Conservation (phyloP, 2,888 invertebrate genomes). For the Lepidochrysops patricia region DNA sequence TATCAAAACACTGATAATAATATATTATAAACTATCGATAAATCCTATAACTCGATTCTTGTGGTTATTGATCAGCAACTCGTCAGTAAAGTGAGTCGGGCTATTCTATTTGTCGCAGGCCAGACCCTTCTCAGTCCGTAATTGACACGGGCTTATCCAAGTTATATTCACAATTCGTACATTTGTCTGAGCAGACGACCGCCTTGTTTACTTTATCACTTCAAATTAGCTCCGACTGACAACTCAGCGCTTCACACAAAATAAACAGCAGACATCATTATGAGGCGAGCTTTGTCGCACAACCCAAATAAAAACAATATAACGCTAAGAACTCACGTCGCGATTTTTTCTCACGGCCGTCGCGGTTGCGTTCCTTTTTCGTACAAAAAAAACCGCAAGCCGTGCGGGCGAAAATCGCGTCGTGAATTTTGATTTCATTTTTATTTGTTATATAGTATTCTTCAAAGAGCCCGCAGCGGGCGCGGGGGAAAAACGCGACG, state of each 20-base stretch:
- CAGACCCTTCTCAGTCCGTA: slow-evolving; percentile 65
- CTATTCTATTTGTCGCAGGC: slow-evolving; percentile 62
- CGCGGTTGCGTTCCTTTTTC: too few species aligned
- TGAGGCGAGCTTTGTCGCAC: not conserved
- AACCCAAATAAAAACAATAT: too few species aligned
- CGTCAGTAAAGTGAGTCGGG: slow-evolving; percentile 29
- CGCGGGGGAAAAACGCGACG: too few species aligned
- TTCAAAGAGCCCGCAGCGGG: too few species aligned
- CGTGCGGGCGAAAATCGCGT: too few species aligned
- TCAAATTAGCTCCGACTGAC: slow-evolving; percentile 11
- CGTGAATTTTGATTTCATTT: too few species aligned
- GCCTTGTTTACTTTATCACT: slow-evolving; percentile 25
- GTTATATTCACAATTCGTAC: slow-evolving; percentile 61
- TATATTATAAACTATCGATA: not conserved
- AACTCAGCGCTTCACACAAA: slow-evolving; percentile 11
- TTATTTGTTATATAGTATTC: too few species aligned
- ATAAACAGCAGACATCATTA: not conserved
- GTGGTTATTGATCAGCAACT: not conserved
- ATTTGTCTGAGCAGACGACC: slow-evolving; percentile 30
- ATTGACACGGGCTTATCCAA: slow-evolving; percentile 69
- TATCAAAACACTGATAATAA: not conserved
- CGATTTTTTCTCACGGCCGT: too few species aligned
- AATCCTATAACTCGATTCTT: not conserved
- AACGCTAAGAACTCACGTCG: too few species aligned
- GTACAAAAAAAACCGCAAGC: too few species aligned